Evolutionary conservation across 2,797 vertebrate genomes (phyloP), one percentile per base, ranked within the genome.

Genomic region (Pteropus rufus): DNA sequence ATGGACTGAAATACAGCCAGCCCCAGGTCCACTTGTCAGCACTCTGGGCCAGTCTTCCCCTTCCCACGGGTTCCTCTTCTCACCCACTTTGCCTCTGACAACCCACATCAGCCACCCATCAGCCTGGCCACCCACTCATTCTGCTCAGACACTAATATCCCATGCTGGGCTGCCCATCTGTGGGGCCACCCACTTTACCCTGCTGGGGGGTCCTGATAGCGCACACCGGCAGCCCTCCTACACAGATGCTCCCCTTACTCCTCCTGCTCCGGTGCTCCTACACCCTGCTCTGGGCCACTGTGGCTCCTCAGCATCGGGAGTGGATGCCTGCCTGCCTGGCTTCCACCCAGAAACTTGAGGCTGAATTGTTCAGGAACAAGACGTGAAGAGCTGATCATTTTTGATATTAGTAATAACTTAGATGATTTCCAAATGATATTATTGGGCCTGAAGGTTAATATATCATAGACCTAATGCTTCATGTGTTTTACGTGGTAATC

Each of bases 391-490:
- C 23, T 60, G 31, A n/a, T 89, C 10, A 75, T 46, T 83, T 81
- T 46, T 70, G 7, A 77, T 79, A 24, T 89, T 69, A 62, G 49
- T 52, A 62, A 44, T 72, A 44, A 58, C 58, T 95, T 83, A 16
- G 34, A 23, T n/a, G 41, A 60, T 52, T 76, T 86, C 54, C 82
- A 58, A 69, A 46, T 92, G 72, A 60, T 81, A 64, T 39, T 81
- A 23, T 86, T 75, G 54, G 39, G 18, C 62, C 29, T 14, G 34
- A 62, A 46, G 34, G 41, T 70, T 62, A 86, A 69, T 72, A 44
- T 34, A 49, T 86, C 93, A 12, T 29, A 97, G 70, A 82, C 12
- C n/a, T 92, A 72, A n/a, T 31, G 54, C 56, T 93, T 91, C 56
- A 4, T 73, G 41, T 73, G 39, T 95, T 93, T 94, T 79, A 44